Base-by-base conservation (phyloP, 2,797 vertebrate species). In the Ctenopoma kingsleyae region DNA sequence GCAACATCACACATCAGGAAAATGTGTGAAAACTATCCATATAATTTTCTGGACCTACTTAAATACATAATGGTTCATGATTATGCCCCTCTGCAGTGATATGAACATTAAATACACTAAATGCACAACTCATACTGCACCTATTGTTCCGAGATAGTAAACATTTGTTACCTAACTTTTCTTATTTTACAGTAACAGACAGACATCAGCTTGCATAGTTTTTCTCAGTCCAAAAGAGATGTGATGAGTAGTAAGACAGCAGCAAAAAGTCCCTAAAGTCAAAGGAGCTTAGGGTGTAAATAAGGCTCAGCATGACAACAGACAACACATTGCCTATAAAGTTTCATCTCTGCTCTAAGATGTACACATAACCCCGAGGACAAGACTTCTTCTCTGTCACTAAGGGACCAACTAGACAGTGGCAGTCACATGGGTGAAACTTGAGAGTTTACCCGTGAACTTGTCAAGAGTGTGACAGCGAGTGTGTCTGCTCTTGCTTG, bases 231-330 rank as follows among this genome's bases (percentile, higher is more conserved):
- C 43, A 38, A 17, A 16, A 51, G 36, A 43, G 44, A 71, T 58
- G 57, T 67, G 81, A 86, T 61, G 57, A 79, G 62, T 7, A 38
- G 71, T 16, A 44, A 67, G 76, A 79, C 59, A 74, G 71, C 38
- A 56, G 59, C 64, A 66, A 40, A 70, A 40, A 71, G 73, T 81
- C 84, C 77, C 77, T 47, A 80, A 84, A 83, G 75, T 82, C 68
- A 83, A 79, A 81, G 61, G 51, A 79, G 69, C 70, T 85, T 9
- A 70, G 70, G 69, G 82, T 86, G 78, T 80, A 88, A 86, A 87
- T 78, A 81, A 83, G 85, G 55, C 81, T 77, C 69, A 46, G 68
- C 48, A 2, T 74, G 73, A 75, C 81, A 84, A 79, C 76, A 84
- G 75, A 87, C 82, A 81, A 76, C 85, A 87, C 83, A 80, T 48